phyloP scores from a whole-genome alignment of 2,113 vertebrate species.

The Coturnix japonica region DNA sequence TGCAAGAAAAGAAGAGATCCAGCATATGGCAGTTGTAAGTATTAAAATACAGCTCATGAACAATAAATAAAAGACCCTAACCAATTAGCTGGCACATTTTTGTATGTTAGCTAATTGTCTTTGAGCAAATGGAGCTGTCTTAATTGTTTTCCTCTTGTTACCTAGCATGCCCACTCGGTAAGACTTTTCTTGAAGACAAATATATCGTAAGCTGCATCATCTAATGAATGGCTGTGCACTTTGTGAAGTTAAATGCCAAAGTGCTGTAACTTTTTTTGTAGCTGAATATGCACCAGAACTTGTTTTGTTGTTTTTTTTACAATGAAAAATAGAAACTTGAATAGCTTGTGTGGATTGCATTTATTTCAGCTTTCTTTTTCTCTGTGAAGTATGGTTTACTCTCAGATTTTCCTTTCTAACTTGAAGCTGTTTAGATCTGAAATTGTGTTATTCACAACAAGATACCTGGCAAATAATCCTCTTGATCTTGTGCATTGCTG shows the following conservation, averaged over 20 bases:
- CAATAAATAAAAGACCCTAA: background rate
- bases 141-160: slow-evolving; percentile 64
- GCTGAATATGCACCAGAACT: slow-evolving; percentile 6
- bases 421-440: background rate
- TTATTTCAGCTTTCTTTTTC: background rate
- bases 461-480: background rate
- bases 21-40: slow-evolving; percentile 99
- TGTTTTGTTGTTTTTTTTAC: background rate
- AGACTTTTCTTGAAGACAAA: slow-evolving; percentile 68
- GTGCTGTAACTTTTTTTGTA: slow-evolving; percentile 10
- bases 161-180: slow-evolving; percentile 72
- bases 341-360: background rate
- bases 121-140: slow-evolving; percentile 29
- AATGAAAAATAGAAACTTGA: background rate
- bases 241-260: slow-evolving; percentile 40
- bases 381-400: background rate
- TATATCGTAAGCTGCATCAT: slow-evolving; percentile 69
- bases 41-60: background rate
- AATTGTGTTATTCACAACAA: background rate
- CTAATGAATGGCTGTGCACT: slow-evolving; percentile 61
- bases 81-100: slow-evolving; percentile 36
- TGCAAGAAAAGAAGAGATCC: slow-evolving; percentile 97
- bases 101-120: slow-evolving; percentile 11
- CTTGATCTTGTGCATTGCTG: background rate
- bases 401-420: background rate